Conservation (phyloP, 2,797 vertebrate genomes). For the Sphenodon punctatus region DNA sequence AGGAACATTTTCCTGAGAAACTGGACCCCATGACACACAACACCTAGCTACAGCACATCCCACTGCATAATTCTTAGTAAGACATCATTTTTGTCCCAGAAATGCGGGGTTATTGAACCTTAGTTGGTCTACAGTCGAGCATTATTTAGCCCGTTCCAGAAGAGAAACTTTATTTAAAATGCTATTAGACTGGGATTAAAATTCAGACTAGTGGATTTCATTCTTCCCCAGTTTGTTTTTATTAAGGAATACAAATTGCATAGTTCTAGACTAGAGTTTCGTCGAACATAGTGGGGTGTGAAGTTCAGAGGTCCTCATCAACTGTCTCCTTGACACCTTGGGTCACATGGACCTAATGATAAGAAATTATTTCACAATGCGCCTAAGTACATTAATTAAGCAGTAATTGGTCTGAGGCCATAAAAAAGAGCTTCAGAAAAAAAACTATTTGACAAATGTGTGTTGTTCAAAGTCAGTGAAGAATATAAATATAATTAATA, state of each 20-base stretch:
- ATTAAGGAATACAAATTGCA: no score
- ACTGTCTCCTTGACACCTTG: slow-evolving; percentile 12
- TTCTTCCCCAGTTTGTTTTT: no score
- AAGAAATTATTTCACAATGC: not conserved
- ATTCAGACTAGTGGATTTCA: no score
- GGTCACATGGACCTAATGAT: not conserved
- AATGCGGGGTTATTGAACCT: not conserved
- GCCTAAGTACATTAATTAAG: not conserved
- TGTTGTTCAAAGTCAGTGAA: not conserved
- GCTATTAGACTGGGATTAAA: no score
- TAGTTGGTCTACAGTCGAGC: not conserved
- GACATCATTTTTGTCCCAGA: not conserved
- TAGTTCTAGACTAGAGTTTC: not conserved
- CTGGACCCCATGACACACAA: no score
- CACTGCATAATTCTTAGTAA: no score
- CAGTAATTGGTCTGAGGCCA: slow-evolving; percentile 10
- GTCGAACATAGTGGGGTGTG: slow-evolving; percentile 9
- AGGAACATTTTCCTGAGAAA: no score
- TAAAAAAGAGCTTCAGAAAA: slow-evolving; percentile 16
- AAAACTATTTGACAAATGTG: not conserved
- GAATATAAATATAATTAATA: not conserved
- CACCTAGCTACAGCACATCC: no score
- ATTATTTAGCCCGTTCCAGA: no score
- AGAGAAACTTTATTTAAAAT: no score
- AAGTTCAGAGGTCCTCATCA: no score